Percentiles rank a stretch among this genome's conserved stretches.
Conservation (phyloP, 2,797 vertebrate species). For the Pseudomugil gertrudae region DNA sequence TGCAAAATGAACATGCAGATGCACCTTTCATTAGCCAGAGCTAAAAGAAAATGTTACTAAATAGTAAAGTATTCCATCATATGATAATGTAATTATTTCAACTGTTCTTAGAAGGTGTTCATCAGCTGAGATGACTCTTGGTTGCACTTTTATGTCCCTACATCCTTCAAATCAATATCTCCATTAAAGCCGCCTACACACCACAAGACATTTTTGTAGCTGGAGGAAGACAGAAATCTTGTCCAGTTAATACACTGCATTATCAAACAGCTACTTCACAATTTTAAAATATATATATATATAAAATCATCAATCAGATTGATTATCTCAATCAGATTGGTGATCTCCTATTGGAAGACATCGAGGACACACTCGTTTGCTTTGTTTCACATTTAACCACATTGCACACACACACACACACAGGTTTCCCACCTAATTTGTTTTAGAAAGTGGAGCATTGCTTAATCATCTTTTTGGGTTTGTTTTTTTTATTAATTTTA, state of each 20-base stretch:
- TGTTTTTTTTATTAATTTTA: no score
- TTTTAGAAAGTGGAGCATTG: no score
- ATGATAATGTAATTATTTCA: background rate
- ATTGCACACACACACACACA: no score
- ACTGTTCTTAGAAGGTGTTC: background rate
- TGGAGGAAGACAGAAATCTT: background rate
- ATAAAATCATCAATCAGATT: no score
- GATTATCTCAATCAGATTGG: background rate
- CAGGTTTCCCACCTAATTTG: no score
- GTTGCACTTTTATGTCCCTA: background rate
- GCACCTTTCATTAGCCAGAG: background rate
- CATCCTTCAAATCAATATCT: background rate
- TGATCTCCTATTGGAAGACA: background rate
- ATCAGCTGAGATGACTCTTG: background rate
- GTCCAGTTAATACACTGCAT: background rate
- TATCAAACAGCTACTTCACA: background rate
- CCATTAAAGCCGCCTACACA: background rate
- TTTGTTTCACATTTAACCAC: conserved; percentile 5
- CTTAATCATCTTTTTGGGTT: no score
- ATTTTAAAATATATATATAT: background rate
- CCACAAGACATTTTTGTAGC: background rate
- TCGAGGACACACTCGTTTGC: no score
- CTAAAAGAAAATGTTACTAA: background rate
- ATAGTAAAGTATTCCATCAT: background rate
- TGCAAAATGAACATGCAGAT: conserved; percentile 8